phyloP scores from a whole-genome alignment of 2,888 invertebrate genomes.

The Pheosia tremula region DNA sequence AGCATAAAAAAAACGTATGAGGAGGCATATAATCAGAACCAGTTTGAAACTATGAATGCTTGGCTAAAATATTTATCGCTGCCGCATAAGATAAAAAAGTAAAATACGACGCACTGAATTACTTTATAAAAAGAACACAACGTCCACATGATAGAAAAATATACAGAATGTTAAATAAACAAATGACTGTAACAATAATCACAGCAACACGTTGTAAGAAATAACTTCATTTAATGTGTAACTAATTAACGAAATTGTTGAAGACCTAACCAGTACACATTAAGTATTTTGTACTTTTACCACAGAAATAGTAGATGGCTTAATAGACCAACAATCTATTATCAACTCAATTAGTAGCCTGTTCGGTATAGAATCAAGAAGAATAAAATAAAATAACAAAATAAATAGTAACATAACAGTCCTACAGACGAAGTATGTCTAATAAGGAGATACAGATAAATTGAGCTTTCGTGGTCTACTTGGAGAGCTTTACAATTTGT shows the following conservation, averaged over 20 bases:
- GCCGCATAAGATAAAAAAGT: background rate
- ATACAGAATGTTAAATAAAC: conserved; percentile 1
- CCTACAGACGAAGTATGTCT: too few relatives aligned
- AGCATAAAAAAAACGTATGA: background rate
- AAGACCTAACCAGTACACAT: too few relatives aligned
- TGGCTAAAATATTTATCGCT: background rate
- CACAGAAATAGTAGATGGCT: too few relatives aligned
- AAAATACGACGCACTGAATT: background rate
- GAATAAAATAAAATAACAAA: too few relatives aligned
- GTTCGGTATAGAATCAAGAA: too few relatives aligned
- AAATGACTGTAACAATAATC: background rate
- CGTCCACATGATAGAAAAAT: background rate
- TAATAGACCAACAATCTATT: too few relatives aligned
- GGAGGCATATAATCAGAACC: background rate
- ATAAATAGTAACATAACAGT: too few relatives aligned
- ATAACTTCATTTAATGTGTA: background rate
- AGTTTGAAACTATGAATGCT: background rate
- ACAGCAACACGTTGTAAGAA: background rate
- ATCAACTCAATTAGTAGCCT: too few relatives aligned
- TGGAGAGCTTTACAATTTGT: too few relatives aligned
- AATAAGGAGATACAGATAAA: too few relatives aligned
- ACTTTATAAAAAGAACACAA: background rate
- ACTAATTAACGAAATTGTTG: background rate
- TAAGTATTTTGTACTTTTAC: too few relatives aligned
- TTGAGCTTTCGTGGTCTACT: too few relatives aligned